Evolutionary conservation across 2,888 invertebrate species (phyloP).

Genomic region (Eupithecia inturbata): DNA sequence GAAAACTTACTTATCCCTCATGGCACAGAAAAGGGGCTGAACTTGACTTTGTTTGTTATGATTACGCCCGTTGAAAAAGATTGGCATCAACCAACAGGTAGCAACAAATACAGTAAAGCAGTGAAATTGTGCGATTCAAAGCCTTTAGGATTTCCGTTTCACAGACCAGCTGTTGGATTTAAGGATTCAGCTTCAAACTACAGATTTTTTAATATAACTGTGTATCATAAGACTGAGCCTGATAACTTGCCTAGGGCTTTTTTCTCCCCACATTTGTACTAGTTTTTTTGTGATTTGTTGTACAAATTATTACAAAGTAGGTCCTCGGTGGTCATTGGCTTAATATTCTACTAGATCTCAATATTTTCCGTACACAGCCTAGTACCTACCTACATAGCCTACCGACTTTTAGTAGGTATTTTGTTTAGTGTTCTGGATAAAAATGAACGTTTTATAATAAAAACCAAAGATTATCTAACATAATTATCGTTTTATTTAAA

Average conservation of each 20-base stretch:
- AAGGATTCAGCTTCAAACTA: conserved; percentile 62
- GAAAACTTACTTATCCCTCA: conserved; percentile 69
- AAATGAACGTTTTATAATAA: not conserved
- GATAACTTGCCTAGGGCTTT: conserved; percentile 50
- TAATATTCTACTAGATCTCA: conserved; percentile 11
- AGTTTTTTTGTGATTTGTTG: conserved; percentile 22
- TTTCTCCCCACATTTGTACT: conserved; percentile 66
- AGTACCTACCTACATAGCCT: not conserved
- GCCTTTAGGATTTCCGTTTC: conserved; percentile 77
- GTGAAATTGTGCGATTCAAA: conserved; percentile 58
- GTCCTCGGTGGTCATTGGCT: not conserved
- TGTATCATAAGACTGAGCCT: conserved; percentile 63
- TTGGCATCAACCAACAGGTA: conserved; percentile 34
- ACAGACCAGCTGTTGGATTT: conserved; percentile 57
- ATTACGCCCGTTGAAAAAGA: conserved; percentile 57
- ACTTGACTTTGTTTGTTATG: conserved; percentile 71
- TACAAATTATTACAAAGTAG: not conserved
- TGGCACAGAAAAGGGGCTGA: conserved; percentile 66
- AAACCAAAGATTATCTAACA: not conserved
- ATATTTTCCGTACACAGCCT: not conserved
- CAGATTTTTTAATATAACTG: conserved; percentile 67
- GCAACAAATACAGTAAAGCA: conserved; percentile 51
- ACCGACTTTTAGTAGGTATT: not conserved
- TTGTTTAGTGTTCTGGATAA: not conserved
- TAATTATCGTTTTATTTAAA: conserved; percentile 18